Base-by-base conservation (phyloP, 2,113 vertebrate genomes). In the Myrmecophaga tridactyla region DNA sequence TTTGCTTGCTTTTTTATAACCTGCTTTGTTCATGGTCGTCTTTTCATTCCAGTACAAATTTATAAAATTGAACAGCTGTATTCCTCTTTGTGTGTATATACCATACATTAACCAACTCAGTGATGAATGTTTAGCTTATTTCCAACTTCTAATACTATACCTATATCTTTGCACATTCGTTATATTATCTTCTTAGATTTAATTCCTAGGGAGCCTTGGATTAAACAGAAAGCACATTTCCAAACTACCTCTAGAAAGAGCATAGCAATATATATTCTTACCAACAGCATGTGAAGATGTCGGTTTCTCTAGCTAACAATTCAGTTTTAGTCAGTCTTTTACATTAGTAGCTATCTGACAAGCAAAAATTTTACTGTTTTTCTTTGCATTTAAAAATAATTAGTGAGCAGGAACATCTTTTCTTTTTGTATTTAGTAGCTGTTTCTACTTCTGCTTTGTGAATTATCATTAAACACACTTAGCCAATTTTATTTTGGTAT, bases 201-300 rank as follows among this genome's bases (percentile, higher is more conserved):
- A 15, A 31, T 46, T 62, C 36, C 53, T 53, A 17, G 77, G 4
- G 69, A 34, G 69, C 7, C 53, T 6, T 53, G 89, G 39, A 21
- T 77, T 48, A 70, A 48, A 85, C 69, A 12, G 43, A 76, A 76
- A 3, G 9, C 6, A 9, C 23, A 23, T 11, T 56, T 29, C 31
- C 31, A 36, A 7, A 7, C 53, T 27, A 0, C 21, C 48, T 63
- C 14, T 56, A 27, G 8, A 46, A 67, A 7, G 62, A 53, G 27
- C n/a, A 2, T 5, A 7, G 34, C 46, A 5, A 3, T 8, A 36
- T 27, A 17, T 20, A 1, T 41, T 60, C 11, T 6, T 56, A 3
- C 25, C 41, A 21, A 15, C n/a, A 17, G 78, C 8, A 0, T 25
- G 31, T 10, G 5, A 21, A 21, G n/a, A 17, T 3, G 11, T 27